These are phyloP conservation scores for Delichon dasypus DNA, from an alignment of 2,797 vertebrate species.

Conservation along the genomic window DNA sequence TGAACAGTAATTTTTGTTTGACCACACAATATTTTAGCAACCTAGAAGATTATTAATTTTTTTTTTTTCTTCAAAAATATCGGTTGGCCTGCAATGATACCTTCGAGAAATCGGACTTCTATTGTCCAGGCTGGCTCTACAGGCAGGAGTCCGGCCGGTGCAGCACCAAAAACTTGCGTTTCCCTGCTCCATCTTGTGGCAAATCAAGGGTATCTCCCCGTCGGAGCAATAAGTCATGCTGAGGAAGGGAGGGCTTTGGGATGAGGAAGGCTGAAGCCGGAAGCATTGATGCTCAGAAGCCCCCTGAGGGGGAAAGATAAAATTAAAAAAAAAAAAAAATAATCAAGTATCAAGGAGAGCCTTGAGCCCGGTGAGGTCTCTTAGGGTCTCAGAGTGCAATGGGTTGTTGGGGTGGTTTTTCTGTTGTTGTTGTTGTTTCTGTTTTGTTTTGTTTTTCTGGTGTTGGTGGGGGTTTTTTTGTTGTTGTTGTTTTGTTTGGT, in stretches of 20 bases:
- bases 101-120: neutral
- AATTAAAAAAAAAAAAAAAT: no score
- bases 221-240: fast-evolving
- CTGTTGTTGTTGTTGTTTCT: neutral
- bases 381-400: neutral
- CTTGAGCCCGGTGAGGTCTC: neutral
- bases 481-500: no score
- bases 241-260: fast-evolving
- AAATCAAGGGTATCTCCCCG: neutral
- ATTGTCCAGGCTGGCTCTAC: neutral
- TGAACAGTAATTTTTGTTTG: neutral
- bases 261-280: neutral
- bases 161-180: neutral
- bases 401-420: fast-evolving
- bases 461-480: no score
- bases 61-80: neutral
- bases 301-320: fast-evolving
- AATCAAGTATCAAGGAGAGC: neutral
- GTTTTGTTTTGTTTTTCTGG: no score
- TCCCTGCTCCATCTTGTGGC: constrained; percentile 3
- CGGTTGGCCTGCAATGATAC: fast-evolving
- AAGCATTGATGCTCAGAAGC: neutral
- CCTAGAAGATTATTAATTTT: neutral
- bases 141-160: fast-evolving
- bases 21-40: neutral